Conservation (phyloP, 2,797 vertebrate genomes). For the Spinus olivaceus region DNA sequence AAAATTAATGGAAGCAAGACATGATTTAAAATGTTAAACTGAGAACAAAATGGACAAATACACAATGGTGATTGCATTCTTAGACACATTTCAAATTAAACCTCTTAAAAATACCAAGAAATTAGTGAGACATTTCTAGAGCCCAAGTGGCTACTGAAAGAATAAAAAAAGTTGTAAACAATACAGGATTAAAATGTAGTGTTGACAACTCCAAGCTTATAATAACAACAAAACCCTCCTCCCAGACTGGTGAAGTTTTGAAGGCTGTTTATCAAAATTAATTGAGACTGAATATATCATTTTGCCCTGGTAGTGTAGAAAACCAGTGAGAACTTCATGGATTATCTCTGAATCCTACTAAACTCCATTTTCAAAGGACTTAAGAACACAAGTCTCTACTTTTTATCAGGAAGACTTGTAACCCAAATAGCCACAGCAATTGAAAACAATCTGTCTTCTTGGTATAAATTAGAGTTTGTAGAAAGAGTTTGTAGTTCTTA, state of each 20-base stretch:
- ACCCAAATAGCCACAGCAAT: not conserved
- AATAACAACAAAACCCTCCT: not conserved
- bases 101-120: not conserved
- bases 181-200: not conserved
- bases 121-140: not conserved
- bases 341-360: not conserved
- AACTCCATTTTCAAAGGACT: not conserved
- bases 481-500: slow-evolving; percentile 66
- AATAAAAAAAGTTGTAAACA: not conserved
- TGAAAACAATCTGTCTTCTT: not conserved
- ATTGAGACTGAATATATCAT: not conserved
- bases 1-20: not conserved
- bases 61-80: not conserved
- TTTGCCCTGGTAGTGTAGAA: not conserved
- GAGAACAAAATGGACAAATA: not conserved
- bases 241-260: not conserved
- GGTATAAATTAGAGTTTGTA: not conserved
- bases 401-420: not conserved
- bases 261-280: not conserved
- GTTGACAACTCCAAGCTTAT: not conserved
- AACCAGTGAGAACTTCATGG: not conserved
- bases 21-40: not conserved
- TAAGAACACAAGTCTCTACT: not conserved
- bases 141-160: not conserved
- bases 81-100: not conserved